Evolutionary conservation across 2,888 invertebrate genomes (phyloP).

Genomic region (Tiliacea citrago): DNA sequence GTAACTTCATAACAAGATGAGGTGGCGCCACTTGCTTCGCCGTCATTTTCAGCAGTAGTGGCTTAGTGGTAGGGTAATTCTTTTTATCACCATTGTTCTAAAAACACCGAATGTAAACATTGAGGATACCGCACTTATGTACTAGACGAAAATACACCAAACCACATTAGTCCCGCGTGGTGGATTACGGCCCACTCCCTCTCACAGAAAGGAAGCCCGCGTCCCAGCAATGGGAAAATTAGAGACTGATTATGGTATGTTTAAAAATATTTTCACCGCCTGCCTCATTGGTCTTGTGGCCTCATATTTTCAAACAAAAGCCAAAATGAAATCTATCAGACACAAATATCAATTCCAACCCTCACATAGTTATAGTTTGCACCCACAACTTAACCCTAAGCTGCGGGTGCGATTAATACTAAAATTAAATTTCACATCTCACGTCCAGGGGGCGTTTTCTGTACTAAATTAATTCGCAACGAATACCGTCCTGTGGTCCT

Average conservation of each 20-base stretch:
- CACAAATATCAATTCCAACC: conserved; percentile 62
- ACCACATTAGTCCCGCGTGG: background rate
- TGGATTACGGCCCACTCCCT: background rate
- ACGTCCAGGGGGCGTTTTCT: conserved; percentile 79
- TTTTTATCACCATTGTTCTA: background rate
- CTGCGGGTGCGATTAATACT: conserved; percentile 72
- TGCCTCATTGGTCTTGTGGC: too few relatives aligned
- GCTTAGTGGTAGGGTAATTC: background rate
- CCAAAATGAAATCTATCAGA: conserved; percentile 41
- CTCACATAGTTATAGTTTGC: conserved; percentile 62
- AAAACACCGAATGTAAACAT: too few relatives aligned
- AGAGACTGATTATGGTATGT: background rate
- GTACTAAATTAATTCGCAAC: conserved; percentile 80
- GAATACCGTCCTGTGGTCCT: conserved; percentile 63
- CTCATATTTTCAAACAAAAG: background rate
- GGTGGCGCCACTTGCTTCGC: too few relatives aligned
- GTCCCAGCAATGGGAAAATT: background rate
- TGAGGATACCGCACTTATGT: too few relatives aligned
- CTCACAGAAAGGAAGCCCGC: background rate
- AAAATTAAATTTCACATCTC: conserved; percentile 82
- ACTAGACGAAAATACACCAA: too few relatives aligned
- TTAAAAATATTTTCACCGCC: background rate
- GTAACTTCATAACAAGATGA: too few relatives aligned
- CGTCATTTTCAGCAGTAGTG: too few relatives aligned
- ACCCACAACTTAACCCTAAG: conserved; percentile 67